These are phyloP conservation scores for Trypoxylon attenuatum DNA, from an alignment of 2,888 invertebrate species.

Conservation along the genomic window DNA sequence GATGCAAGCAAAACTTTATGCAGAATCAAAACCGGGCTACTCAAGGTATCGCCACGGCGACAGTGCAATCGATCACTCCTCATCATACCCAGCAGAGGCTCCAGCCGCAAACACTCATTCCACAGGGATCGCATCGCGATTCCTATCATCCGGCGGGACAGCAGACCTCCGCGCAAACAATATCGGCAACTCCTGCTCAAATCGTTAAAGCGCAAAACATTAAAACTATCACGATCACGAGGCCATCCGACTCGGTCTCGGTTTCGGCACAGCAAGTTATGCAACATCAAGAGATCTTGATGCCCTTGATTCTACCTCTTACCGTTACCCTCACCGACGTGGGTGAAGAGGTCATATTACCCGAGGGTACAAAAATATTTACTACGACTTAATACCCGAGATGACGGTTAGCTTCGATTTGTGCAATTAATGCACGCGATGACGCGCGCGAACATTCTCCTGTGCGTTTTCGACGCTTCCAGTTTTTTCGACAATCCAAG, in stretches of 20 bases:
- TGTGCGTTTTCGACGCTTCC: too few species aligned
- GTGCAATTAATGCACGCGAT: too few species aligned
- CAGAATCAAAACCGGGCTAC: constrained; percentile 62
- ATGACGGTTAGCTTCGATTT: background rate
- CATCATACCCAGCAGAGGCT: constrained; percentile 35
- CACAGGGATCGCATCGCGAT: too few species aligned
- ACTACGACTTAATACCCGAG: constrained; percentile 64
- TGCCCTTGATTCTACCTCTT: constrained; percentile 70
- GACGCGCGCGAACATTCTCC: too few species aligned
- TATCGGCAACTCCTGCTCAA: constrained; percentile 47
- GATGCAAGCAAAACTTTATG: constrained; percentile 69
- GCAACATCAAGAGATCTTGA: constrained; percentile 70
- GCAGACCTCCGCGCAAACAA: constrained; percentile 35
- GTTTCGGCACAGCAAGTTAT: constrained; percentile 63
- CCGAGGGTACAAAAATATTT: constrained; percentile 72
- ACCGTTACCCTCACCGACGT: constrained; percentile 70
- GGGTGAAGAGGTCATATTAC: constrained; percentile 70
- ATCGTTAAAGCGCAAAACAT: constrained; percentile 68
- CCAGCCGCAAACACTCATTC: constrained; percentile 33
- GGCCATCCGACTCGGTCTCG: constrained; percentile 60
- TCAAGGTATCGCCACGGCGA: constrained; percentile 42
- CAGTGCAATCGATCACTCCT: constrained; percentile 34
- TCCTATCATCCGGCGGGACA: constrained; percentile 14
- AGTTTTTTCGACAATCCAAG: too few species aligned
- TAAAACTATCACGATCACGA: constrained; percentile 70